Evolutionary conservation across 2,888 invertebrate genomes (phyloP).

Genomic region (Drosophila maculinotata): DNA sequence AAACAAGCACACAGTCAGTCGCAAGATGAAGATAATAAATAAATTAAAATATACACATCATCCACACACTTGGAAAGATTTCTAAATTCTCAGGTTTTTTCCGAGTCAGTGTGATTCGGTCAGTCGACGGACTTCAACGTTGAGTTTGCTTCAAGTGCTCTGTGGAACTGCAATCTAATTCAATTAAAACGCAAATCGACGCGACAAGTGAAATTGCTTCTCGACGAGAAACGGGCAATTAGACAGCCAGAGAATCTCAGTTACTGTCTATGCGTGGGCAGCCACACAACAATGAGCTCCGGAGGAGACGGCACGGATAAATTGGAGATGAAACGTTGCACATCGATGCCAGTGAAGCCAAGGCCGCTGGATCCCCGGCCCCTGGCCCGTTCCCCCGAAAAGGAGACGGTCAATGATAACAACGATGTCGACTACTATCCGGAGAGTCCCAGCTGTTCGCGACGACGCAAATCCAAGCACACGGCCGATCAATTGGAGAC

Average conservation of each 20-base stretch:
- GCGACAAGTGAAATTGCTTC: constrained; percentile 71
- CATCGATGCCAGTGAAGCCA: constrained; percentile 84
- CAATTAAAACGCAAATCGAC: constrained; percentile 76
- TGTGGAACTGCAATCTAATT: constrained; percentile 69
- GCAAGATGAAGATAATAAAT: constrained; percentile 59
- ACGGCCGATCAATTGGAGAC: constrained; percentile 63
- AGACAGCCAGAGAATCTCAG: constrained; percentile 47
- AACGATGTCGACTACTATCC: constrained; percentile 76
- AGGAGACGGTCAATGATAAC: constrained; percentile 77
- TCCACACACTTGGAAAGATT: constrained; percentile 8
- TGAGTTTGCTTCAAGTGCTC: constrained; percentile 27
- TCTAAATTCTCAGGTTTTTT: background rate
- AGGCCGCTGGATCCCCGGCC: constrained; percentile 74
- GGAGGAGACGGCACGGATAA: constrained; percentile 32
- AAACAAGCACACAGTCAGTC: constrained; percentile 32
- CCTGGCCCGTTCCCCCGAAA: constrained; percentile 82
- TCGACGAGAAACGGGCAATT: constrained; percentile 49
- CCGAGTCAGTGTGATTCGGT: constrained; percentile 63
- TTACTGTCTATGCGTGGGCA: constrained; percentile 56
- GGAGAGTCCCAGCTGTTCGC: constrained; percentile 74
- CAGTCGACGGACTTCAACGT: constrained; percentile 21
- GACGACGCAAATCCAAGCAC: constrained; percentile 61
- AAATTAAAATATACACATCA: constrained; percentile 61
- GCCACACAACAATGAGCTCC: constrained; percentile 44
- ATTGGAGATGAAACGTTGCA: constrained; percentile 79